Evolutionary conservation across 2,113 vertebrate genomes (phyloP).

Genomic region (Corythornis madagascariensis): DNA sequence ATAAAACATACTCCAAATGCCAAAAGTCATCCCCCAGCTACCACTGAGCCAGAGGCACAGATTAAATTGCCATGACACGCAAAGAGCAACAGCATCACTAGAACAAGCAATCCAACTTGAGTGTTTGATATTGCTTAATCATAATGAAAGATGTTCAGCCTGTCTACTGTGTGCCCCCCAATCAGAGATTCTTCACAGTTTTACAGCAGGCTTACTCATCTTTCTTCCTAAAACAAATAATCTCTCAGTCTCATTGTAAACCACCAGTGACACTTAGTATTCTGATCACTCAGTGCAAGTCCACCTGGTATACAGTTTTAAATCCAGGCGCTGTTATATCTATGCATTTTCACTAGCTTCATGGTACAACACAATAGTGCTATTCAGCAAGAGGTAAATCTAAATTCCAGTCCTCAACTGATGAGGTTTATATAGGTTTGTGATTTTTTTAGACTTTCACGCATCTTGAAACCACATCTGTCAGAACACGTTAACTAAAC

Average conservation of each 20-base stretch:
- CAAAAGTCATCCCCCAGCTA: not conserved
- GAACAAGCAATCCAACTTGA: not conserved
- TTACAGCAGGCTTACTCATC: not conserved
- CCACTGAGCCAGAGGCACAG: not conserved
- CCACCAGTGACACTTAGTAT: not conserved
- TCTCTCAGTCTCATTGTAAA: not conserved
- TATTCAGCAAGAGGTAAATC: conserved; percentile 25
- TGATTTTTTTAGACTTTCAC: not conserved
- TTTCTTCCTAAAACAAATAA: conserved; percentile 42
- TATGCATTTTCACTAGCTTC: conserved; percentile 1
- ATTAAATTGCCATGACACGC: not conserved
- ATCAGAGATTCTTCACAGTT: not conserved
- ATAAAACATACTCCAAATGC: conserved; percentile 21
- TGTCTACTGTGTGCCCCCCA: not conserved
- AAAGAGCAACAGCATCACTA: not conserved
- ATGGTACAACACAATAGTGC: not conserved
- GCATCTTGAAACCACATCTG: conserved; percentile 16
- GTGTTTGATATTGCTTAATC: not conserved
- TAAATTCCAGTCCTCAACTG: not conserved
- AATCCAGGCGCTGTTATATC: not conserved
- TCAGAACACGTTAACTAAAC: conserved; percentile 45
- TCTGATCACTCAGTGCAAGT: not conserved
- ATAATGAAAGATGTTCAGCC: conserved; percentile 1
- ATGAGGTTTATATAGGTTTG: conserved; percentile 9
- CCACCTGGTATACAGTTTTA: conserved; percentile 29